phyloP scores from a whole-genome alignment of 2,113 vertebrate species.

The Edolisoma coerulescens region DNA sequence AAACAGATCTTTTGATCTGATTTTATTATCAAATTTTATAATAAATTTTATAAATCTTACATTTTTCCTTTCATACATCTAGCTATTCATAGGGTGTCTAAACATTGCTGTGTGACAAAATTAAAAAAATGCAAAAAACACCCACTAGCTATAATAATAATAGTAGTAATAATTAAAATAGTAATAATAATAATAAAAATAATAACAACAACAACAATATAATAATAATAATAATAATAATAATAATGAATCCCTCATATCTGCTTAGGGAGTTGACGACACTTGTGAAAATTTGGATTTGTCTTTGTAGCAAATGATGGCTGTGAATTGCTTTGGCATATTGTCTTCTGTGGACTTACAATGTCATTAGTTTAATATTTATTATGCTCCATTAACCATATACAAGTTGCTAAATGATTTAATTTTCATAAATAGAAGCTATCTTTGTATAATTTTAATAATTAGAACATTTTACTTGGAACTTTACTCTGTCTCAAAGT shows the following conservation, averaged over 20 bases:
- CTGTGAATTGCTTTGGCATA: slow-evolving; percentile 7
- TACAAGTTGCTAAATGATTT: slow-evolving; percentile 36
- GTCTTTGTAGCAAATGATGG: neutral
- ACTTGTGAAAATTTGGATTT: neutral
- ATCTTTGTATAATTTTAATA: slow-evolving; percentile 17
- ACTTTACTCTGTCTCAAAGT: neutral
- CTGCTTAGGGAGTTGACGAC: neutral
- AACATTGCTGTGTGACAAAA: neutral
- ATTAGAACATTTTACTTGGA: slow-evolving; percentile 17
- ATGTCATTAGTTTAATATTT: slow-evolving; percentile 51
- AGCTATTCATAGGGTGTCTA: neutral
- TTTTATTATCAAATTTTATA: neutral
- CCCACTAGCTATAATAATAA: neutral
- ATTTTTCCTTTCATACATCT: neutral
- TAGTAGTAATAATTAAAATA: neutral
- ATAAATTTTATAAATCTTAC: neutral
- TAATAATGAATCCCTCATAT: neutral
- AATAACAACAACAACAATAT: neutral
- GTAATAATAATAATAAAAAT: neutral
- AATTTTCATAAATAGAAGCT: slow-evolving; percentile 38
- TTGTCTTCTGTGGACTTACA: slow-evolving; percentile 18
- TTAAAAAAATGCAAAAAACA: neutral
- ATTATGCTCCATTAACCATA: slow-evolving; percentile 38
- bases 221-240: neutral
- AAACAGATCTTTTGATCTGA: neutral